Conservation (phyloP, 2,113 vertebrate species). For the Uropsilus gracilis region DNA sequence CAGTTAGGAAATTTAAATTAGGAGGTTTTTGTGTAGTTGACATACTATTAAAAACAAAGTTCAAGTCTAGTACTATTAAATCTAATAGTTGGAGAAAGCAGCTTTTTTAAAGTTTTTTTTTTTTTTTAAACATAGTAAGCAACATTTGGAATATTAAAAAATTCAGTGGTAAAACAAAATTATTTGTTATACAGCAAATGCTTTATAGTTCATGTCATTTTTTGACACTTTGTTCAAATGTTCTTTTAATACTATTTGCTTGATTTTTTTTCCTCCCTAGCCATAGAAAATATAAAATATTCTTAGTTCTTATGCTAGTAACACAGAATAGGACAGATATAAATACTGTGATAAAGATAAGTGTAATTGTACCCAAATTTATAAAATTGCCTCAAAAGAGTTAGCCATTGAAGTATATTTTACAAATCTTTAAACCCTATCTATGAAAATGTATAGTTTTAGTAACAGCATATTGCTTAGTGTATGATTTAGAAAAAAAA, state of each 20-base stretch:
- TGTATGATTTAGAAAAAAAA: neutral
- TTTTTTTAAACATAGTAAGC: too few species aligned
- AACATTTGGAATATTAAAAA: slow-evolving; percentile 26
- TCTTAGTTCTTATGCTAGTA: neutral
- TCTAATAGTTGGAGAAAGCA: neutral
- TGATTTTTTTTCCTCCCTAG: neutral
- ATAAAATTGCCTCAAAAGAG: neutral
- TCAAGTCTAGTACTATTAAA: neutral
- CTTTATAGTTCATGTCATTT: neutral
- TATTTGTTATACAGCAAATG: neutral
- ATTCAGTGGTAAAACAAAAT: neutral
- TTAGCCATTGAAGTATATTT: neutral
- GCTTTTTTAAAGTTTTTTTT: neutral
- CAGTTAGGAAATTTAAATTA: slow-evolving; percentile 38
- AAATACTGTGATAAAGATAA: neutral
- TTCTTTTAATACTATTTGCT: neutral
- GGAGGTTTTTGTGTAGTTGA: neutral
- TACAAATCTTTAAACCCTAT: neutral
- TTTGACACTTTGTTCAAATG: neutral
- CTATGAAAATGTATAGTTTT: neutral
- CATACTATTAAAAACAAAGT: slow-evolving; percentile 22
- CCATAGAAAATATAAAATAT: neutral
- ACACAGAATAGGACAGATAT: neutral
- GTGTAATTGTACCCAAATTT: neutral
- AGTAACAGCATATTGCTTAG: neutral